phyloP scores from a whole-genome alignment of 2,797 vertebrate species.

The Poeciliopsis paucimaculata region DNA sequence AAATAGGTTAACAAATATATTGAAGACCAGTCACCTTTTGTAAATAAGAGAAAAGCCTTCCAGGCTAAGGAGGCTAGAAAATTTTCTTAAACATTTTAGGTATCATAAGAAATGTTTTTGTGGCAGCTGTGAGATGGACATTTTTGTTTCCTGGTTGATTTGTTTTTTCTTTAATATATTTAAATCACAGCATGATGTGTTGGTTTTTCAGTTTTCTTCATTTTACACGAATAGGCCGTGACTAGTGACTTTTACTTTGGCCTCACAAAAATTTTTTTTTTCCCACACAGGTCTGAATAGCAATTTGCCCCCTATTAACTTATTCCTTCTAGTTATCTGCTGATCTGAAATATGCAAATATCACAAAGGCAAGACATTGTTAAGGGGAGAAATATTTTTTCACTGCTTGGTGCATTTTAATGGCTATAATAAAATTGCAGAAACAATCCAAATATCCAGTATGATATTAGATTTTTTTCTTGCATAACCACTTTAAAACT shows the following conservation, averaged over 20 bases:
- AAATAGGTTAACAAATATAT: background rate
- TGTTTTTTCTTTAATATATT: background rate
- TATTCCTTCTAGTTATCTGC: background rate
- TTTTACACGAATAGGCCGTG: background rate
- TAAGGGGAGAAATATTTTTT: background rate
- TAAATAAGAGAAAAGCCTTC: background rate
- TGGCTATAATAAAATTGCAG: background rate
- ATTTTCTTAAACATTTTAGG: background rate
- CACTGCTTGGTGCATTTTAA: background rate
- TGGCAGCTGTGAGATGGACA: background rate
- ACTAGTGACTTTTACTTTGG: background rate
- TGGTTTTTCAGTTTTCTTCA: background rate
- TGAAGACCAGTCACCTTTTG: too few relatives aligned
- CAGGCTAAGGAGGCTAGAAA: background rate
- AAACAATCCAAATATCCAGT: background rate
- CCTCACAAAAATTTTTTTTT: background rate
- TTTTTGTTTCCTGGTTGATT: background rate
- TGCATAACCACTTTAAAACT: background rate
- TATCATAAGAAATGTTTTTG: background rate
- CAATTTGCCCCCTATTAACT: background rate
- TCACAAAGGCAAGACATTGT: background rate
- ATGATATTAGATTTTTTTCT: background rate
- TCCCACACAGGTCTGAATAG: background rate
- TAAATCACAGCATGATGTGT: background rate
- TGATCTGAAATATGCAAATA: background rate